Conservation (phyloP, 2,888 invertebrate species). For the Monopis laevigella region DNA sequence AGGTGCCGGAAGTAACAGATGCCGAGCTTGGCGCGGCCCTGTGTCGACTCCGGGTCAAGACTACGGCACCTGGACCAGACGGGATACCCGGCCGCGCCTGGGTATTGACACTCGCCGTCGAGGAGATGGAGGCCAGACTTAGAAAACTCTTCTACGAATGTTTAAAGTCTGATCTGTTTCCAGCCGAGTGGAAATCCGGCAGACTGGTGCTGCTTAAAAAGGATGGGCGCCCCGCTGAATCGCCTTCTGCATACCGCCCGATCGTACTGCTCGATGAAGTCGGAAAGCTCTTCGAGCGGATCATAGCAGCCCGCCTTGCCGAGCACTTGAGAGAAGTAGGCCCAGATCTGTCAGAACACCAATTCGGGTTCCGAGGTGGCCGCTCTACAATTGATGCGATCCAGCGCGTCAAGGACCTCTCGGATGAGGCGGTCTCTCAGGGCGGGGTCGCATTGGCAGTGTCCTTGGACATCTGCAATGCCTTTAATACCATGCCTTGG, state of each 20-base stretch:
- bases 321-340: not conserved
- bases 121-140: not conserved
- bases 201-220: constrained; percentile 10
- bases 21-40: not conserved
- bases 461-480: constrained; percentile 21
- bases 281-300: constrained; percentile 8
- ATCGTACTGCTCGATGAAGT: constrained; percentile 4
- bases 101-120: not conserved
- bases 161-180: constrained; percentile 3
- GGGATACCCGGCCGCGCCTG: constrained; percentile 8
- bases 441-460: constrained; percentile 20
- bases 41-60: not conserved
- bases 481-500: constrained; percentile 23
- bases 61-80: constrained; percentile 8
- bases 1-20: not conserved
- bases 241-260: constrained; percentile 7
- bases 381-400: constrained; percentile 8
- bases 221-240: constrained; percentile 8
- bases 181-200: constrained; percentile 10
- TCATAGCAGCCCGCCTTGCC: not conserved
- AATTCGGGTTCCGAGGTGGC: constrained; percentile 6
- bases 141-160: constrained; percentile 1
- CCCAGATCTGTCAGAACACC: constrained; percentile 1
- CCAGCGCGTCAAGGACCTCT: not conserved
- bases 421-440: not conserved